Evolutionary conservation across 2,113 vertebrate species (phyloP).

Genomic region (Phasianus colchicus): DNA sequence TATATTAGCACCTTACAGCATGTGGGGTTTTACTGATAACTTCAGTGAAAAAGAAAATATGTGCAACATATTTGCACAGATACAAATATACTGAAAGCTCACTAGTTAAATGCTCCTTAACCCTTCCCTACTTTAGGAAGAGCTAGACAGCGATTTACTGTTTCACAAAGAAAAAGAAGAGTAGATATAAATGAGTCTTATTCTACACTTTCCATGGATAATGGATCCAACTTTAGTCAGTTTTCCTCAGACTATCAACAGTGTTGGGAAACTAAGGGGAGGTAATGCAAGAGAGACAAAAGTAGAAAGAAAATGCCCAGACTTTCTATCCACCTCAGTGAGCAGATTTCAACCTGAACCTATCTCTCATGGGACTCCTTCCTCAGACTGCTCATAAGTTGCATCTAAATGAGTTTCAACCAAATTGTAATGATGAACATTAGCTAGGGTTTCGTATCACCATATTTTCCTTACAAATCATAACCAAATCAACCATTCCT

Average conservation of each 20-base stretch:
- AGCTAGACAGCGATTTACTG: neutral
- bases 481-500: neutral
- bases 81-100: conserved; percentile 20
- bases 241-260: neutral
- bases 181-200: neutral
- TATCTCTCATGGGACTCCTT: neutral
- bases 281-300: neutral
- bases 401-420: neutral
- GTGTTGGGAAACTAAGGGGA: neutral
- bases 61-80: neutral
- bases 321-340: neutral
- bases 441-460: neutral
- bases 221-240: neutral
- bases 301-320: neutral
- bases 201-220: neutral
- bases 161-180: neutral
- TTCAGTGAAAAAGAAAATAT: conserved; percentile 14
- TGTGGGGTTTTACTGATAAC: neutral
- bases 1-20: conserved; percentile 12
- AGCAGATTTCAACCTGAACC: neutral
- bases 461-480: neutral
- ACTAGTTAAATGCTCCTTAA: neutral
- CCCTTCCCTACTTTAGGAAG: neutral
- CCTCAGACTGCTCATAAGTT: neutral
- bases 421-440: neutral